Conservation (phyloP, 2,888 invertebrate genomes). For the Listrodromus nycthemerus region DNA sequence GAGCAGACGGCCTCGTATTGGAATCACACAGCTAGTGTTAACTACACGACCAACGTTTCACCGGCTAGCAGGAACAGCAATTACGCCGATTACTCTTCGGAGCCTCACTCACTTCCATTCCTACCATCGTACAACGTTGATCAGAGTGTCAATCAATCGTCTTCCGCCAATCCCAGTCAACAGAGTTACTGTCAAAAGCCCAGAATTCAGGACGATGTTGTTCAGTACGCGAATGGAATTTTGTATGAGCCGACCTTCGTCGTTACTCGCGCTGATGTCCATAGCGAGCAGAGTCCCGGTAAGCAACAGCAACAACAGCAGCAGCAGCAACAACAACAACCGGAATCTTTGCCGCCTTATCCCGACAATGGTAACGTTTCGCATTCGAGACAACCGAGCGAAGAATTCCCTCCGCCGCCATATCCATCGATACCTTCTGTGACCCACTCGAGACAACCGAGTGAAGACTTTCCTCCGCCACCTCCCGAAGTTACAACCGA, state of each 20-base stretch:
- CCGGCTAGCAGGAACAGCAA: conserved; percentile 72
- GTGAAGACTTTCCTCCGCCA: conserved; percentile 96
- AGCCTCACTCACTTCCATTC: conserved; percentile 88
- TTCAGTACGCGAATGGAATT: conserved; percentile 85
- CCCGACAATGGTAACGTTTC: conserved; percentile 84
- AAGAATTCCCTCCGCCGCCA: conserved; percentile 88
- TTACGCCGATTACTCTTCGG: conserved; percentile 82
- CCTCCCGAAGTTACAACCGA: conserved; percentile 90
- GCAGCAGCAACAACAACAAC: conserved; percentile 63
- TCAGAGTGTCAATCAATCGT: conserved; percentile 65
- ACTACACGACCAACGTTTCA: conserved; percentile 63
- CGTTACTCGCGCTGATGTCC: conserved; percentile 94
- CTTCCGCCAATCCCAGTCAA: conserved; percentile 69
- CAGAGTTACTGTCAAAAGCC: conserved; percentile 74
- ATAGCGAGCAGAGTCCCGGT: conserved; percentile 91
- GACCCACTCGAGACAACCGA: conserved; percentile 93
- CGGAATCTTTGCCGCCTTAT: conserved; percentile 86
- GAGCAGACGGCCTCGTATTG: conserved; percentile 82
- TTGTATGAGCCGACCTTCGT: conserved; percentile 85
- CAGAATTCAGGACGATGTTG: conserved; percentile 84
- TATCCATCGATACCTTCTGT: conserved; percentile 92
- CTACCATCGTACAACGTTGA: conserved; percentile 86
- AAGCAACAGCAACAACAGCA: conserved; percentile 81
- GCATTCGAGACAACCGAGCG: conserved; percentile 86
- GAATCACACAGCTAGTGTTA: conserved; percentile 78